A percentile compares a stretch with the other conserved stretches of the same genome.
Conservation (phyloP, 2,113 vertebrate species). For the Esox niger region DNA sequence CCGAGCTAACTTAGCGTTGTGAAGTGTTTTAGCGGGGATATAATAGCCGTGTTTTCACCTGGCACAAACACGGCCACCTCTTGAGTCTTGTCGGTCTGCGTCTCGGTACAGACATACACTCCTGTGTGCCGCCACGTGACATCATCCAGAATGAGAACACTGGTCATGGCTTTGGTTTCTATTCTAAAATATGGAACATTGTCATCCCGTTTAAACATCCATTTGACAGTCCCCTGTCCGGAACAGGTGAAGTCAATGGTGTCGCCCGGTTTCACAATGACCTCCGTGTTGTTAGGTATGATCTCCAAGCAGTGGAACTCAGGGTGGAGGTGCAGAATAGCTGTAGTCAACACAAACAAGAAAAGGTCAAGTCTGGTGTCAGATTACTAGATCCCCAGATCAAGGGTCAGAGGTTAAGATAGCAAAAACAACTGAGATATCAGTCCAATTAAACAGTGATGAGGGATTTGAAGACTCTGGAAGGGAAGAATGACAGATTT, state of each 20-base stretch:
- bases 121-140: conserved; percentile 82
- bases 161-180: conserved; percentile 63
- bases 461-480: conserved; percentile 53
- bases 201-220: conserved; percentile 70
- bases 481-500: conserved; percentile 44
- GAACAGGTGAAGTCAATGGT: conserved; percentile 79
- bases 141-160: conserved; percentile 70
- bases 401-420: conserved; percentile 57
- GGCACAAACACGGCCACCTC: conserved; percentile 88
- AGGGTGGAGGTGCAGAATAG: conserved; percentile 54
- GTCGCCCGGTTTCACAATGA: conserved; percentile 74
- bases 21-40: too few species aligned
- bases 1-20: not conserved
- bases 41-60: conserved; percentile 70
- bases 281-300: conserved; percentile 64
- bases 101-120: conserved; percentile 79
- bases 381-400: conserved; percentile 18
- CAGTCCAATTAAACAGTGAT: conserved; percentile 40
- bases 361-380: conserved; percentile 38
- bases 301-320: conserved; percentile 65
- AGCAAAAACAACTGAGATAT: conserved; percentile 55
- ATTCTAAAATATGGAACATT: conserved; percentile 36
- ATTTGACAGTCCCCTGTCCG: conserved; percentile 58
- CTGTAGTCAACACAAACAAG: conserved; percentile 54
- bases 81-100: conserved; percentile 38